Evolutionary conservation across 2,797 vertebrate species (phyloP), one percentile per base, ranked within the genome.

Genomic region (Carcharodon carcharias): DNA sequence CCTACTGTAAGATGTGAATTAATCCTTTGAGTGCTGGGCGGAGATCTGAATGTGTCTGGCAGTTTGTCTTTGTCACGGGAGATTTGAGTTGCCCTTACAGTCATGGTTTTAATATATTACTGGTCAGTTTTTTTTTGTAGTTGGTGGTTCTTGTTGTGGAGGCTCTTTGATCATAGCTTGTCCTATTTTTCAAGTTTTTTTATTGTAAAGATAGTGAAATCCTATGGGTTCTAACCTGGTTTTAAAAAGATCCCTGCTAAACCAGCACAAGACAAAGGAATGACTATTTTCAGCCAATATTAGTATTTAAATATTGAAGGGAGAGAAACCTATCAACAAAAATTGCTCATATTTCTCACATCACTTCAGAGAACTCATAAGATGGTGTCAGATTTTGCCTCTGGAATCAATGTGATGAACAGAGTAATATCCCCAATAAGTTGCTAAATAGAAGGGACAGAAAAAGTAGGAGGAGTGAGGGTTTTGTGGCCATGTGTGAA

Each of bases 21-120:
- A 95, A 95, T 77, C 94, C 69, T 31, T 35, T 95, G 94, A 95
- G 54, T 95, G 94, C 67, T 58, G 45, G 94, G 65, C 28, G 50
- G 94, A 95, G 94, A 77, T 23, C 28, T 77, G 31, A 95, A 77
- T 71, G 67, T 95, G 94, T 73, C 67, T 95, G 65, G 69, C 69
- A 56, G 94, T 54, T 95, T 95, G 23, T 21, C 69, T 95, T 94
- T 35, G 69, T 95, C 50, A 31, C 2, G 11, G 50, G 94, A 56
- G 69, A 77, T 69, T 56, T 77, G 67, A 95, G 50, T 95, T 50
- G 14, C 14, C 94, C 54, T 56, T 58, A 23, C 69, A 77, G 50
- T 31, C 65, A 54, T 35, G 12, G 31, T n/a, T 95, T 95, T 95
- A 67, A 56, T 95, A 56, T 77, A 28, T 95, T 77, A 31, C 16